Evolutionary conservation across 92 coral and sea anemone species (phyloP), one percentile per base, ranked within the genome.

Genomic region (Epizoanthus fatuus): DNA sequence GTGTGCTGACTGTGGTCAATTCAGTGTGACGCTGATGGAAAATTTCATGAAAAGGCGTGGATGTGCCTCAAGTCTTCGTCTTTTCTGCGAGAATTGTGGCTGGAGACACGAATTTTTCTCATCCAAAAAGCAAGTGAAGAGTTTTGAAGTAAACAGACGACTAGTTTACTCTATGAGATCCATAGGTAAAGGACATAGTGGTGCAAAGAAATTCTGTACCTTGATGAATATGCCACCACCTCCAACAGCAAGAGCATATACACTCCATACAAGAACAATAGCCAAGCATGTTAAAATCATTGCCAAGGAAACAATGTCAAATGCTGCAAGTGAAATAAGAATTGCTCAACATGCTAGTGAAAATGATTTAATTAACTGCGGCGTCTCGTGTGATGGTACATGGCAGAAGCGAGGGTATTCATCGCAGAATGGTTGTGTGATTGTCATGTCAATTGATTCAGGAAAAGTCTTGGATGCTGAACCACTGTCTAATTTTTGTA

Each of bases 171-270:
- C 84, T 2, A 90, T 90, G 87, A 85, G 90, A 63, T 25, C 84
- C 12, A 22, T 86, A 14, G 93, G 88, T 47, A 90, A 90, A 90
- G 91, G 93, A 52, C 85, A 84, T 39, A 62, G 81, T 66, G 93
- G 88, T 29, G 93, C 93, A 32, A 81, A 67, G 69, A 90, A 81
- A 63, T 90, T 90, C 81, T 90, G 91, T 81, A 68, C 81, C 35
- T 75, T 85, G 47, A 90, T 90, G 88, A 86, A 81, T 84, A 90
- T 90, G 86, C 88, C 93, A 29, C 72, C 93, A 78, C 91, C 91
- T 29, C 83, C 87, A 63, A 58, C 91, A 32, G 88, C 87, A 22
- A 88, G 82, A 79, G 75, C 91, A 53, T 91, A 74, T 68, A 73
- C 84, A 4, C 69, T 74, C 54, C 74, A 72, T 54, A 72, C 85